Evolutionary conservation across 2,797 vertebrate genomes (phyloP), one percentile per base, ranked within the genome.

Genomic region (Triplophysa bombifrons): DNA sequence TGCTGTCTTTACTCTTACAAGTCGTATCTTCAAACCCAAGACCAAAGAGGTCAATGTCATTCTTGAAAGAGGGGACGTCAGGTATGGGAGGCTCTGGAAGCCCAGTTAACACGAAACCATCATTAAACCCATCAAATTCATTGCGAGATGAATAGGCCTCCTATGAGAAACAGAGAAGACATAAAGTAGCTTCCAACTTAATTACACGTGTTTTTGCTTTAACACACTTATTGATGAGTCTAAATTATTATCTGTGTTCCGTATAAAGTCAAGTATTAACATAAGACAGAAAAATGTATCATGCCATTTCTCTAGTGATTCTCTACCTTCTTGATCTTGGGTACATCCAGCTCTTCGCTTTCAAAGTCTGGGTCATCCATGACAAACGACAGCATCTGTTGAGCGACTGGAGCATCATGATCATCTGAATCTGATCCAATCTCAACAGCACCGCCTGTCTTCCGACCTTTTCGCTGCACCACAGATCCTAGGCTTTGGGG

Each of bases 321-420:
- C 30, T 17, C 91, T 87, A n/a, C 87, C 87, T 84, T 90, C 78
- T 88, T 92, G 70, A 66, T 85, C 61, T 72, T 84, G 68, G 87
- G 90, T 6, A 78, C 76, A 20, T 91, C 92, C 0, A 91, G 90
- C 10, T 92, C 93, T 46, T 95, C 93, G 0, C 92, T 94, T 78
- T 95, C 93, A 0, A 95, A 96, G 86, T 96, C 95, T 0, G 94
- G 95, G 83, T 96, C 94, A 0, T 96, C 95, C 95, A 96, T 93
- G 79, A 96, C 90, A 2, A 95, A 96, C 0, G 95, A 96, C 20
- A 95, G 91, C 92, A 94, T 93, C 82, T 95, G 95, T 17, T 92
- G 88, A 8, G 93, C 92, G 1, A 93, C 88, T 22, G 94, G 93
- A 41, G 94, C 93, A 80, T 95, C 94, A 0, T 78, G 86, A 27